Base-by-base conservation (phyloP, 2,888 invertebrate genomes). In the Cheilosia impressa region DNA sequence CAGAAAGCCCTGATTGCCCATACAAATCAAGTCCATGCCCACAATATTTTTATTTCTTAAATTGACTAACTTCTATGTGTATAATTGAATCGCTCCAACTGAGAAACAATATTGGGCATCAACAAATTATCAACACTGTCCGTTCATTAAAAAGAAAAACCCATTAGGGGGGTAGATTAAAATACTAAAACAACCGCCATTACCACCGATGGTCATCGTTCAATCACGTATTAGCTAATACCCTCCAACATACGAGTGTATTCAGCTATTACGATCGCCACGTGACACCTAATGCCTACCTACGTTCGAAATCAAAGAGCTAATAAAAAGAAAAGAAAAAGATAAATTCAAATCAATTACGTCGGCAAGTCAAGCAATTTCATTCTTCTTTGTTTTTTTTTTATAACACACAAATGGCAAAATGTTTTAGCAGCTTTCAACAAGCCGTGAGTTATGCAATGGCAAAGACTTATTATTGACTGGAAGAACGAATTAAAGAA, bases 361-460 rank as follows among this genome's bases (percentile, higher is more conserved):
- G 2, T 3, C 15, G 41, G 19, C 17, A 50, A 50, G 22, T 15
- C 7, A 47, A 50, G 45, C n/a, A 34, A 43, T 38, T 38, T 9
- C 9, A 7, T 31, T 31, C 31, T 31, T 9, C 9, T 9, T 7
- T 2, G 6, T 31, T 38, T 38, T 13, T 34, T 38, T 38, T 38
- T 38, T 13, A 43, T 7, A 9, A n/a, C 5, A n/a, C 1, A 19
- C 47, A 38, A 50, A 58, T 9, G 15, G 50, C 38, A 65, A 13
- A 66, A 66, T 60, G 53, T 43, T 62, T 57, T 65, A 57, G 34
- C 45, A 83, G 82, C 72, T 83, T 72, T 83, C 31, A 38, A 45
- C 57, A 24, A 47, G 34, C 31, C n/a, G 4, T n/a, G 6, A 41
- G 57, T 85, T 85, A 85, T 81, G 81, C 84, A 85, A 85, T 57